phyloP scores from a whole-genome alignment of 2,797 vertebrate species.

The Balearica regulorum region DNA sequence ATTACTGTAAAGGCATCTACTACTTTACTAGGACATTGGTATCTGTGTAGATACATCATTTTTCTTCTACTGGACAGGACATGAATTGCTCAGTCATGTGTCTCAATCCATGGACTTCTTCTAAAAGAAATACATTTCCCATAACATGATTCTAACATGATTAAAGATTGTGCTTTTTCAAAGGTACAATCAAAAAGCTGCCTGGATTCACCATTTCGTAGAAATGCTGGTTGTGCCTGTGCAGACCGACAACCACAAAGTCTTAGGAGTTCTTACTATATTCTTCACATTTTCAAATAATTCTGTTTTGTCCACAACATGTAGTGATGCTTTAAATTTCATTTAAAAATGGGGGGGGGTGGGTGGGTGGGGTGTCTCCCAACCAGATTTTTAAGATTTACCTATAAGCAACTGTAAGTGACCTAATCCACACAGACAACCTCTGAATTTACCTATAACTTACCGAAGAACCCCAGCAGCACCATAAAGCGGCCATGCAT shows the following conservation, averaged over 20 bases:
- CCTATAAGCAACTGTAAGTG: not conserved
- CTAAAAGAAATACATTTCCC: not conserved
- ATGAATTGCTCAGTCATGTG: not conserved
- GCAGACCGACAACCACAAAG: not conserved
- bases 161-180: not conserved
- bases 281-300: not conserved
- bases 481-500: not conserved
- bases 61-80: not conserved
- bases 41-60: not conserved
- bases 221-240: not conserved
- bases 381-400: not conserved
- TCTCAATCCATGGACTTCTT: not conserved
- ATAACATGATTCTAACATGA: not conserved
- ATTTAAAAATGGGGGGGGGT: not conserved
- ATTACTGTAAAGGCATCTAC: not conserved
- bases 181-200: not conserved
- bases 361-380: too few relatives aligned
- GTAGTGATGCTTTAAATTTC: not conserved
- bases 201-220: not conserved
- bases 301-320: not conserved
- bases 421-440: not conserved
- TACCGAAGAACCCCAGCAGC: not conserved
- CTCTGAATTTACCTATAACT: not conserved
- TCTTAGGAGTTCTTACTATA: not conserved
- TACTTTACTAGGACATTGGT: not conserved